Evolutionary conservation across 2,113 vertebrate genomes (phyloP).

Genomic region (Eretmochelys imbricata): DNA sequence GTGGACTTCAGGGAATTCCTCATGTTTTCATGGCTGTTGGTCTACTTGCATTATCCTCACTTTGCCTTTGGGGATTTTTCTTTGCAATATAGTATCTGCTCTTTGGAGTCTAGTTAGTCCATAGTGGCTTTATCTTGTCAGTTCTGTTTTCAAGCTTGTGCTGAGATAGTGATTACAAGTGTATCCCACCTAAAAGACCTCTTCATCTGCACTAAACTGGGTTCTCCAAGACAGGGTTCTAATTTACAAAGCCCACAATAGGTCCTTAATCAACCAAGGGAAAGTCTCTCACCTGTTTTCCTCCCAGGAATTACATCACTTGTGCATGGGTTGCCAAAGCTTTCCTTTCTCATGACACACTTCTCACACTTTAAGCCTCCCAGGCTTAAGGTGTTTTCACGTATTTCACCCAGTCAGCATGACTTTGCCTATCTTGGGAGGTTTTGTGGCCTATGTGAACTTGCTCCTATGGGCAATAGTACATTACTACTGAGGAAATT

Average conservation of each 20-base stretch:
- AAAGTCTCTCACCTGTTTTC: not conserved
- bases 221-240: not conserved
- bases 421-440: not conserved
- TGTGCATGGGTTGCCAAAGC: not conserved
- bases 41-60: not conserved
- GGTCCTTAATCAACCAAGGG: not conserved
- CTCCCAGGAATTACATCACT: not conserved
- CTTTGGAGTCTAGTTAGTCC: not conserved
- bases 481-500: too few species aligned
- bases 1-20: not conserved
- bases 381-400: not conserved
- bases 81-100: not conserved
- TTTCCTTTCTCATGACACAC: not conserved
- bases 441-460: not conserved
- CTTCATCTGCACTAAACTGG: not conserved
- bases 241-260: not conserved
- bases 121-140: not conserved
- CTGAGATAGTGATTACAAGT: not conserved
- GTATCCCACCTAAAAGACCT: not conserved
- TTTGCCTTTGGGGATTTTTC: not conserved
- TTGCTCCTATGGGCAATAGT: not conserved
- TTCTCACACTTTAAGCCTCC: not conserved
- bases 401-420: not conserved
- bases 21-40: not conserved
- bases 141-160: not conserved